phyloP scores from a whole-genome alignment of 2,888 invertebrate species.

The Tipula confusa region DNA sequence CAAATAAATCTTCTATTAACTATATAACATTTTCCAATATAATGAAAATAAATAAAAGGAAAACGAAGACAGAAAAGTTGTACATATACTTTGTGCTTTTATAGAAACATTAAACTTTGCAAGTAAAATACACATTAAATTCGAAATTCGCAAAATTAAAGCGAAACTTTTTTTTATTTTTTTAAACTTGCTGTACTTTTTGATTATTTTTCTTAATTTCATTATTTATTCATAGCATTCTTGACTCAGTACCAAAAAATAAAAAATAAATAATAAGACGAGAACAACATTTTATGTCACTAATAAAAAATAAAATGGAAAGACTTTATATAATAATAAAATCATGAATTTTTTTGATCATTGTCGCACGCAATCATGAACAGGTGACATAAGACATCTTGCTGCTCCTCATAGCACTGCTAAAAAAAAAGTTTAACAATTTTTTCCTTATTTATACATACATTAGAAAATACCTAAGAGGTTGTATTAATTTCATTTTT shows the following conservation, averaged over 20 bases:
- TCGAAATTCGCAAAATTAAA: neutral
- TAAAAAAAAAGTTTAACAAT: neutral
- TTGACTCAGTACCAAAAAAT: neutral
- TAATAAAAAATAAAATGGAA: too few species aligned
- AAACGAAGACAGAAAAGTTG: neutral
- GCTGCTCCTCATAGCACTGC: neutral
- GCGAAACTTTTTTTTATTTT: neutral
- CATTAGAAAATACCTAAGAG: neutral
- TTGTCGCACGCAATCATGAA: neutral
- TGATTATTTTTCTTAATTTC: neutral
- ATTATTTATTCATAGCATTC: neutral
- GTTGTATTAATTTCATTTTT: neutral
- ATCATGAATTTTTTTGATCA: neutral
- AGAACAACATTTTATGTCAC: neutral
- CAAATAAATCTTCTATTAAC: neutral
- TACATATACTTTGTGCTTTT: neutral
- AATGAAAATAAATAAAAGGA: neutral
- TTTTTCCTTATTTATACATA: neutral
- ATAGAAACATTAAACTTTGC: neutral
- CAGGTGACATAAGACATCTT: neutral
- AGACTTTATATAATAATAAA: neutral
- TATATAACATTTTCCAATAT: neutral
- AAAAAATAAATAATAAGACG: neutral
- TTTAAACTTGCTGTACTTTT: neutral
- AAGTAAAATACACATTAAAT: constrained; percentile 14